These are phyloP conservation scores for Ibidorhyncha struthersii DNA, from an alignment of 2,113 vertebrate genomes.

Conservation along the genomic window DNA sequence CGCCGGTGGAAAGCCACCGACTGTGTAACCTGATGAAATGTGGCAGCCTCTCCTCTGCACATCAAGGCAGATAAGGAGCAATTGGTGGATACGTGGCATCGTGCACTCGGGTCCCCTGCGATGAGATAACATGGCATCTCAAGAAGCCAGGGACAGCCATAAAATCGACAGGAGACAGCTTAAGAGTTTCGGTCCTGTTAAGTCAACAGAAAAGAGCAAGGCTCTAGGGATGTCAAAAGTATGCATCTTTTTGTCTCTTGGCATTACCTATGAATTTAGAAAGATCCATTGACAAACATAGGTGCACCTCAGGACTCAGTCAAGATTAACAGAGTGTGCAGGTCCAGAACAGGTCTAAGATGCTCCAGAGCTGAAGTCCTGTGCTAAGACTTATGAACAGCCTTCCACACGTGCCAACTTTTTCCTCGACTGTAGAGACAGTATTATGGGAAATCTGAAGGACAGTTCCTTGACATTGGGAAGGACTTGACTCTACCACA, in stretches of 20 bases:
- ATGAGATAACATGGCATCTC: neutral
- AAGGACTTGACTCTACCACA: neutral
- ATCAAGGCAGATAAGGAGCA: neutral
- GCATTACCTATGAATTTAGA: neutral
- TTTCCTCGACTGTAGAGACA: neutral
- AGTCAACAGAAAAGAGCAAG: neutral
- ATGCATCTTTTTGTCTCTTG: neutral
- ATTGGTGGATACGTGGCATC: accelerated
- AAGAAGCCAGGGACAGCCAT: neutral
- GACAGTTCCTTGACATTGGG: neutral
- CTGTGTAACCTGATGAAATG: neutral
- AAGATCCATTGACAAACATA: neutral
- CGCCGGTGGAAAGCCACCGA: accelerated
- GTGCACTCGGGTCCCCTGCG: accelerated
- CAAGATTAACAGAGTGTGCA: neutral
- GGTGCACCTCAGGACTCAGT: neutral
- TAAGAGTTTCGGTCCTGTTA: neutral
- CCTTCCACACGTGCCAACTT: neutral
- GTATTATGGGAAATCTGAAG: neutral
- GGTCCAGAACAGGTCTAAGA: neutral
- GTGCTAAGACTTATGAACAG: neutral
- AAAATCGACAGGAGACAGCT: neutral
- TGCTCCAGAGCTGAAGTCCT: neutral
- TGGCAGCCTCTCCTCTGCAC: neutral
- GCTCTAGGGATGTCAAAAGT: neutral